phyloP scores from a whole-genome alignment of 2,797 vertebrate genomes.

The Pangasius djambal region DNA sequence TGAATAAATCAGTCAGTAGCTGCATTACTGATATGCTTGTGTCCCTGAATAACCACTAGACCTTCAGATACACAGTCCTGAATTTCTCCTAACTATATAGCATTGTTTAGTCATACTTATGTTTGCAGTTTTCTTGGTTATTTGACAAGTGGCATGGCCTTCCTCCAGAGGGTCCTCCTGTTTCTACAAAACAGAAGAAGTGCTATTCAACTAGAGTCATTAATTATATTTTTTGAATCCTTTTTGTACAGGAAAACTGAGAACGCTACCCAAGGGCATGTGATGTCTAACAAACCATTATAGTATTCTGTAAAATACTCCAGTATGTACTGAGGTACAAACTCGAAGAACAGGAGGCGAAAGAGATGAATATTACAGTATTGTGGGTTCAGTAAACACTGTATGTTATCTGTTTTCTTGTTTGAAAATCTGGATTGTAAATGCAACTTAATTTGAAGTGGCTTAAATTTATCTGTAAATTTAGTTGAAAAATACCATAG shows the following conservation, averaged over 20 bases:
- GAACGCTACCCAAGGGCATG: neutral
- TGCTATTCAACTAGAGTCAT: neutral
- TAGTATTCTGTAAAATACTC: neutral
- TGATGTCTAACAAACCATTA: neutral
- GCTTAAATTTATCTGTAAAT: too few relatives aligned
- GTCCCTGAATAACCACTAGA: neutral
- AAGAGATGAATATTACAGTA: too few relatives aligned
- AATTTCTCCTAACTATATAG: neutral
- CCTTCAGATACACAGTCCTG: neutral
- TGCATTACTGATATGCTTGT: neutral
- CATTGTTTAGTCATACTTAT: neutral
- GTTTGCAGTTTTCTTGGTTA: neutral
- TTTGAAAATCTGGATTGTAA: neutral
- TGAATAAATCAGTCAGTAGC: neutral
- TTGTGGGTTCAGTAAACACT: neutral
- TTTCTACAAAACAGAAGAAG: neutral
- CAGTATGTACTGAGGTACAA: neutral
- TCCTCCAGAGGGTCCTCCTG: neutral
- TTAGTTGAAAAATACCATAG: too few relatives aligned
- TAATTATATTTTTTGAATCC: neutral
- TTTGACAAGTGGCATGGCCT: neutral
- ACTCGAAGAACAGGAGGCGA: too few relatives aligned
- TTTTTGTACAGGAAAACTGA: neutral
- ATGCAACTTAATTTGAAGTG: neutral
- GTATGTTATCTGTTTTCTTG: neutral